Conservation (phyloP, 2,888 invertebrate species). For the Mallateleia sp. region DNA sequence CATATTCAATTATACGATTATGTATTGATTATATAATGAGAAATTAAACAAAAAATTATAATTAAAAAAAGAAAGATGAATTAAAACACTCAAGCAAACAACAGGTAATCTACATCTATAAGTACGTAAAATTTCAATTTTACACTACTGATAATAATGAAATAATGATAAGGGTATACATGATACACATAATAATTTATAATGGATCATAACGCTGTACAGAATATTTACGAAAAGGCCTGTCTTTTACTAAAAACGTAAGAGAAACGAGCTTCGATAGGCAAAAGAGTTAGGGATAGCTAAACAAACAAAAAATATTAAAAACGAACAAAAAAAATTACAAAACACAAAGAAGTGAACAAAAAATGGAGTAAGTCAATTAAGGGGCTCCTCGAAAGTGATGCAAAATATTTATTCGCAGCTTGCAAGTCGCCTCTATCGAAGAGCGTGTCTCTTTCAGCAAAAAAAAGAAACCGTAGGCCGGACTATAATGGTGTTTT, state of each 20-base stretch:
- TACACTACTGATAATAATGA: slow-evolving; percentile 90
- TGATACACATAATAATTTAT: slow-evolving; percentile 88
- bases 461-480: slow-evolving; percentile 82
- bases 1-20: slow-evolving; percentile 88
- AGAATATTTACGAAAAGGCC: slow-evolving; percentile 89
- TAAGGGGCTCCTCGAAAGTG: slow-evolving; percentile 74
- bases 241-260: slow-evolving; percentile 85
- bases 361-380: slow-evolving; percentile 76
- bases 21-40: slow-evolving; percentile 86
- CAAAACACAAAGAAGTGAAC: slow-evolving; percentile 59
- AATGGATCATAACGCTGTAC: slow-evolving; percentile 89
- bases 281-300: slow-evolving; percentile 59
- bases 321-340: slow-evolving; percentile 53
- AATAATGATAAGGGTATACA: slow-evolving; percentile 89
- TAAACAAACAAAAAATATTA: slow-evolving; percentile 62
- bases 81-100: slow-evolving; percentile 84
- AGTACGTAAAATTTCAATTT: slow-evolving; percentile 89
- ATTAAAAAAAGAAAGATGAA: slow-evolving; percentile 75
- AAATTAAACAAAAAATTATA: slow-evolving; percentile 59
- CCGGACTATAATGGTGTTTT: slow-evolving; percentile 89
- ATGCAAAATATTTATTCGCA: slow-evolving; percentile 77
- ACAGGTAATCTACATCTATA: slow-evolving; percentile 87
- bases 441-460: slow-evolving; percentile 86
- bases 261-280: slow-evolving; percentile 85
- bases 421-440: slow-evolving; percentile 77